Evolutionary conservation across 2,797 vertebrate species (phyloP).

Genomic region (Sebastes jordani): DNA sequence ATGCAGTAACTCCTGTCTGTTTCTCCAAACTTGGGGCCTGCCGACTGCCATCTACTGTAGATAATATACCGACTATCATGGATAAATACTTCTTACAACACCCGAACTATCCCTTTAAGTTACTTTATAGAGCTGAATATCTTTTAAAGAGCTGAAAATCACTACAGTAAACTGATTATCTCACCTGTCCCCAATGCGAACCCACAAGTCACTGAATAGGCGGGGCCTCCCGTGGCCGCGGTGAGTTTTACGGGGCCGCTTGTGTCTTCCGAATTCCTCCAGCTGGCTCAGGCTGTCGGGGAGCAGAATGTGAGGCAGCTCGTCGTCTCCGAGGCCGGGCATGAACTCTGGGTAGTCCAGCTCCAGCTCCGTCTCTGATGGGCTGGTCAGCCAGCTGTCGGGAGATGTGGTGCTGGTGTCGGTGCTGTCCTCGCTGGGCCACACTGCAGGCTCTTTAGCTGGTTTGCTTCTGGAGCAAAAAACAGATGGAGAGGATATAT

Average conservation of each 20-base stretch:
- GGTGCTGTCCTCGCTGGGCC: constrained; percentile 38
- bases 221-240: constrained; percentile 86
- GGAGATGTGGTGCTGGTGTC: constrained; percentile 35
- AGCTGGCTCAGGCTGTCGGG: constrained; percentile 97
- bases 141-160: not conserved
- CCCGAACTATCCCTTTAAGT: not conserved
- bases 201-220: constrained; percentile 98
- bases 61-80: too few species aligned
- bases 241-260: constrained; percentile 89
- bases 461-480: constrained; percentile 43
- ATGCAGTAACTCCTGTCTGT: too few species aligned
- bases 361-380: constrained; percentile 70
- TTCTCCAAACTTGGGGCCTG: too few species aligned
- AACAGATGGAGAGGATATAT: not conserved
- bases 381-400: constrained; percentile 71
- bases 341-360: constrained; percentile 61
- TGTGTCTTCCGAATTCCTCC: constrained; percentile 95
- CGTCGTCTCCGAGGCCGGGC: constrained; percentile 71
- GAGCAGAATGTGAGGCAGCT: constrained; percentile 90
- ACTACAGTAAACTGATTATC: constrained; percentile 27
- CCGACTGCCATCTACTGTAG: too few species aligned
- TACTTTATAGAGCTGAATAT: not conserved
- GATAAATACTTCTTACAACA: not conserved
- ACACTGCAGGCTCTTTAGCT: constrained; percentile 49
- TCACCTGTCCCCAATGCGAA: constrained; percentile 95